Base-by-base conservation (phyloP, 1,140 invertebrate genomes). In the Bombus fervidus region DNA sequence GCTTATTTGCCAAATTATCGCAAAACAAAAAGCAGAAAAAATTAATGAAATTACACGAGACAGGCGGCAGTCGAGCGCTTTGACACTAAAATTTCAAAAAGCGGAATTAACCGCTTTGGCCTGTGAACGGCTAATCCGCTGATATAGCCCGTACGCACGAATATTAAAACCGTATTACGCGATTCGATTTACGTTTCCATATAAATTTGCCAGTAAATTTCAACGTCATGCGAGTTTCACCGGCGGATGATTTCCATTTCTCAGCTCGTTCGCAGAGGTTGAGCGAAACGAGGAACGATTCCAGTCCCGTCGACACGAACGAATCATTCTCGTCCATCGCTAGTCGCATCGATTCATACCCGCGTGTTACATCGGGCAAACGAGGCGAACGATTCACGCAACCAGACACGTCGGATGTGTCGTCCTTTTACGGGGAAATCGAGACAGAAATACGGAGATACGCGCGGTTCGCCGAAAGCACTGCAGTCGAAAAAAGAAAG, bases 331-430 rank as follows among this genome's bases (percentile, higher is more conserved):
- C 34, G 41, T n/a, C n/a, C 68, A 59, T 69, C 72, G 74, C 80
- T 37, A 39, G 64, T 62, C 74, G 68, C 59, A 62, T 85, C 76
- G 83, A 88, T 87, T 88, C 79, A 37, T 59, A 39, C 37, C 37
- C 79, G 37, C 37, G 64, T 34, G 28, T 68, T 79, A 68, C 62
- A 68, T 47, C 43, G 34, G 18, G 34, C 79, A 43, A 62, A 81
- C 79, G 68, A 72, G 28, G 34, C n/a, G 57, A 62, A 62, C 79
- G 57, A 81, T 81, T 34, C 47, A 41, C 79, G 79, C 47, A 57
- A n/a, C 66, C 25, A 31, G 37, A 59, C 79, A 72, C 47, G 37
- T 41, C 8, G 25, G 31, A 6, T 4, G 71, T 10, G 39, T 8
- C 28, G 39, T 15, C 2, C 28, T 72, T 72, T 41, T 22, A 59